Evolutionary conservation across 2,888 invertebrate genomes (phyloP).

Genomic region (Lepidochrysops patricia): DNA sequence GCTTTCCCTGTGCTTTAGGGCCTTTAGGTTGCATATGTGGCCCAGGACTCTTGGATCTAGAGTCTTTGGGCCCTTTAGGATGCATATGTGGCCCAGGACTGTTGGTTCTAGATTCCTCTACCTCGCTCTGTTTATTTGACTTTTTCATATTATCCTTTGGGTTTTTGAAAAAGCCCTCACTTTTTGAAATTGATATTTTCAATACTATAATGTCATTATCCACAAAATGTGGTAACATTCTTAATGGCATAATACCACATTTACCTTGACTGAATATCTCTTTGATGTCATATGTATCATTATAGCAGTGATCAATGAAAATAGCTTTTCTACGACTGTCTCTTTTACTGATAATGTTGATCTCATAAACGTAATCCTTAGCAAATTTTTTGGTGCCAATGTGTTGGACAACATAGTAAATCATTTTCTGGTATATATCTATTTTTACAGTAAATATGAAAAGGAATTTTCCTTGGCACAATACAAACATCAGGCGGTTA

Average conservation of each 20-base stretch:
- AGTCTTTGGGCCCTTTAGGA: background rate
- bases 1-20: background rate
- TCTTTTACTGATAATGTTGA: conserved; percentile 48
- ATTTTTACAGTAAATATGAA: conserved; percentile 47
- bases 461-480: conserved; percentile 43
- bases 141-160: conserved; percentile 17
- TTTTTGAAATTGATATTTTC: conserved; percentile 45
- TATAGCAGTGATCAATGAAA: conserved; percentile 55
- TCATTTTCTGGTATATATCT: conserved; percentile 46
- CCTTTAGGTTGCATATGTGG: background rate
- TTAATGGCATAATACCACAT: conserved; percentile 51
- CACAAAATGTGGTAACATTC: conserved; percentile 42
- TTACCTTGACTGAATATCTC: conserved; percentile 49
- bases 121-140: background rate
- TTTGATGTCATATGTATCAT: conserved; percentile 49
- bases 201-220: conserved; percentile 45
- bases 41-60: conserved; percentile 3
- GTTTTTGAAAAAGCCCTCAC: conserved; percentile 26
- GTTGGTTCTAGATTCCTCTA: background rate
- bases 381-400: conserved; percentile 52
- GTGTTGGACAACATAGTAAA: conserved; percentile 54
- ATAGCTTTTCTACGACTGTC: conserved; percentile 44
- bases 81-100: too few species aligned
- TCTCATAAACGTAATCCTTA: conserved; percentile 51
- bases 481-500: conserved; percentile 46